Base-by-base conservation (phyloP, 2,888 invertebrate species). In the Clitarchus hookeri region DNA sequence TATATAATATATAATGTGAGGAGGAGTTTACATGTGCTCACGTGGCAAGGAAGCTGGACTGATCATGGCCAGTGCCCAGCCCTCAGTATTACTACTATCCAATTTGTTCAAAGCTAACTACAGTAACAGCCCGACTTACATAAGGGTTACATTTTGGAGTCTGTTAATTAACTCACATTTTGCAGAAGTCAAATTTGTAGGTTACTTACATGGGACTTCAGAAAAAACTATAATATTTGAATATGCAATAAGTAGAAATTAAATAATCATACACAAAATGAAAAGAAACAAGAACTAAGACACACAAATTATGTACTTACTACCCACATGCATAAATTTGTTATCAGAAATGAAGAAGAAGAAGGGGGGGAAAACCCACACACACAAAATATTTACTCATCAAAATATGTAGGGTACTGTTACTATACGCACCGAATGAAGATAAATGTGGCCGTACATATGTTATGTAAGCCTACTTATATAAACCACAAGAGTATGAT, bases 61-160 rank as follows among this genome's bases (percentile, higher is more conserved):
- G 4, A 36, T 36, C 1, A 36, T 36, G 36, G 36, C 1, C 4
- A 36, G 36, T 36, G 36, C 36, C 4, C 36, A 36, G 36, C 36
- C 36, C 36, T 36, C 36, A 36, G 36, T 36, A 36, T 36, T 36
- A 36, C 36, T 36, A 36, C 36, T 36, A 36, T 36, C 4, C 36
- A 36, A 36, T 1, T 36, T 36, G 36, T 36, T 36, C 36, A 36
- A 36, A 36, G 36, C 36, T 36, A 36, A 36, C 36, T 79, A 79
- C 79, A 79, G 13, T 79, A 79, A n/a, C 23, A 36, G n/a, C 25
- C 79, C 13, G 13, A 0, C 13, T 79, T 79, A 79, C 79, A 13
- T n/a, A 79, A 78, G 78, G 11, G 78, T 78, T 78, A 78, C 13
- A 23, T 79, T 79, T n/a, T n/a, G 12, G 79, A 27, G 79, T 79